Conservation (phyloP, 2,797 vertebrate species). For the Salmo trutta region DNA sequence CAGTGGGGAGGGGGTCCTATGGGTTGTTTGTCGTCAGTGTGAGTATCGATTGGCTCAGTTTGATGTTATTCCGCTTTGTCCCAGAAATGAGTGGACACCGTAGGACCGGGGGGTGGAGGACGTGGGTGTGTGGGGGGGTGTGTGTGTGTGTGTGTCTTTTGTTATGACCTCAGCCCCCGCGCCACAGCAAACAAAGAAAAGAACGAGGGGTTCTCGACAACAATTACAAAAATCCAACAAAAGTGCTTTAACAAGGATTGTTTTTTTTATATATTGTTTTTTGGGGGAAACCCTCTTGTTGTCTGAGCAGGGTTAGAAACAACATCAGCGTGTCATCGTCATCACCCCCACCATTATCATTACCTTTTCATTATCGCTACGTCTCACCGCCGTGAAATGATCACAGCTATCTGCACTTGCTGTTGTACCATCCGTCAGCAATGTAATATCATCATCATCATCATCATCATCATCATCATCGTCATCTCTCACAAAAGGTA, state of each 20-base stretch:
- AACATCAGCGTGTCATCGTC: not conserved
- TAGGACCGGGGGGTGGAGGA: not conserved
- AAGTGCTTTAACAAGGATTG: too few species aligned
- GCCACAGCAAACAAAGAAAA: too few species aligned
- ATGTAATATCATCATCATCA: not conserved
- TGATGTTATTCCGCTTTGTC: slow-evolving; percentile 5
- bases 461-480: not conserved
- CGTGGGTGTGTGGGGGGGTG: slow-evolving; percentile 43
- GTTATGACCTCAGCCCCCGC: too few species aligned
- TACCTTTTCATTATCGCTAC: too few species aligned
- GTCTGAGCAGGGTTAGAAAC: not conserved
- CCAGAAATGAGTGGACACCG: not conserved
- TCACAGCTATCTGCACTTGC: not conserved
- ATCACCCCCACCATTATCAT: too few species aligned
- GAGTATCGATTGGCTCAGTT: not conserved
- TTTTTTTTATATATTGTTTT: too few species aligned
- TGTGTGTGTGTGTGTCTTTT: slow-evolving; percentile 11
- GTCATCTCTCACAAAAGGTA: not conserved
- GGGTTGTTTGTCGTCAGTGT: not conserved
- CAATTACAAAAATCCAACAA: too few species aligned
- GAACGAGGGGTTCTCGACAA: too few species aligned
- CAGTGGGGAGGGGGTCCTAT: not conserved
- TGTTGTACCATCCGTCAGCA: not conserved
- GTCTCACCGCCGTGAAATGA: not conserved
- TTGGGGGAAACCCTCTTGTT: not conserved